Percentiles rank a stretch among this genome's conserved stretches.
These are phyloP conservation scores for Acleris emargana DNA, from an alignment of 2,888 invertebrate species.

Conservation along the genomic window DNA sequence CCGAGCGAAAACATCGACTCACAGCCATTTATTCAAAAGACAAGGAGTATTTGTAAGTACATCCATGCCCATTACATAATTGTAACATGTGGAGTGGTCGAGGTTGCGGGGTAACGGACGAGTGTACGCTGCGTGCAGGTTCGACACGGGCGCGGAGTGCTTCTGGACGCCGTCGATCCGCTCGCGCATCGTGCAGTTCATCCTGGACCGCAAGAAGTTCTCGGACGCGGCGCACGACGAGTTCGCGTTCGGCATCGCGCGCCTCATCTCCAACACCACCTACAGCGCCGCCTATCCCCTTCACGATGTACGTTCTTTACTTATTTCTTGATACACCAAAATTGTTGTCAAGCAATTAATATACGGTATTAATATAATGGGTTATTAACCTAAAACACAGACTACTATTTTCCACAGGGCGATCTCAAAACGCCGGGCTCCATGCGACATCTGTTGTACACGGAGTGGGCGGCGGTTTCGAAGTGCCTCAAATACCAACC, in stretches of 20 bases:
- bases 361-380: no score
- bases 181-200: constrained; percentile 95
- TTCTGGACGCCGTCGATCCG: constrained; percentile 95
- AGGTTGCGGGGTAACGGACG: background rate
- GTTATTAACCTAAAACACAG: background rate
- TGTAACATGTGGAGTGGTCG: background rate
- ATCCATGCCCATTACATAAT: background rate
- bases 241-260: constrained; percentile 91
- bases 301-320: constrained; percentile 89
- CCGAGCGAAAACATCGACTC: constrained; percentile 90
- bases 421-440: constrained; percentile 87
- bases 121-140: constrained; percentile 81
- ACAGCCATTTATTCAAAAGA: constrained; percentile 95
- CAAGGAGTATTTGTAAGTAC: constrained; percentile 94
- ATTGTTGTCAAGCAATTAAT: no score
- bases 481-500: constrained; percentile 94
- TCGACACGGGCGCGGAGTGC: constrained; percentile 90
- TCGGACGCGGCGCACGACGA: constrained; percentile 85
- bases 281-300: constrained; percentile 94
- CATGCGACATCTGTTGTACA: constrained; percentile 88
- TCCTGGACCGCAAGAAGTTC: constrained; percentile 94
- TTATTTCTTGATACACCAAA: background rate
- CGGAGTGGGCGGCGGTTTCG: constrained; percentile 91
- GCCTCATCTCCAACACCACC: constrained; percentile 88
- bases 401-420: constrained; percentile 80